Evolutionary conservation across 2,797 vertebrate species (phyloP), one percentile per base, ranked within the genome.

Genomic region (Pseudochaenichthys georgianus): DNA sequence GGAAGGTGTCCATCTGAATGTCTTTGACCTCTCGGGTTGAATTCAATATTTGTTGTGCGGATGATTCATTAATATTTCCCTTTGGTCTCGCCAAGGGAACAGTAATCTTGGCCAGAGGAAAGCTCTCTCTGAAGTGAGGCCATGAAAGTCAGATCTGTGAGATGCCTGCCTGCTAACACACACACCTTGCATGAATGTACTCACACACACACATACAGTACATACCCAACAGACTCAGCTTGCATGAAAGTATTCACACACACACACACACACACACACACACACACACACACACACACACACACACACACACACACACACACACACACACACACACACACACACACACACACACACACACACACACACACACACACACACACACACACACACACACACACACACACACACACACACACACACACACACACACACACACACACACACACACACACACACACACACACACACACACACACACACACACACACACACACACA

Each of bases 21-120:
- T 78, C 60, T 82, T 71, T 90, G 88, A 85, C 86, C 87, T 78
- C 64, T 31, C 73, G 71, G 89, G 90, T 86, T 81, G 69, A 84
- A 60, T 80, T 81, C 82, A 89, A 88, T 93, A 90, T 94, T 95
- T 93, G 90, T 89, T 89, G 87, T 92, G 81, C n/a, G 70, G 83
- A 92, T 90, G 88, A 92, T 90, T 91, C 90, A 93, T 93, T 93
- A 94, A 95, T 92, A 92, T 93, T 93, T 94, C 91, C 78, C 88
- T 94, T 91, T 93, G 89, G 84, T 89, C 84, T 89, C 59, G 66
- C 88, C 66, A 70, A 89, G 86, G 89, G 89, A 75, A 81, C 75
- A 78, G 76, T 81, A 38, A 87, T 90, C 66, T 73, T 53, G 80
- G 80, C 77, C 83, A 67, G 50, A 34, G 67, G 84, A 91, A 87